Conservation (phyloP, 2,888 invertebrate genomes). For the Trilocha varians region DNA sequence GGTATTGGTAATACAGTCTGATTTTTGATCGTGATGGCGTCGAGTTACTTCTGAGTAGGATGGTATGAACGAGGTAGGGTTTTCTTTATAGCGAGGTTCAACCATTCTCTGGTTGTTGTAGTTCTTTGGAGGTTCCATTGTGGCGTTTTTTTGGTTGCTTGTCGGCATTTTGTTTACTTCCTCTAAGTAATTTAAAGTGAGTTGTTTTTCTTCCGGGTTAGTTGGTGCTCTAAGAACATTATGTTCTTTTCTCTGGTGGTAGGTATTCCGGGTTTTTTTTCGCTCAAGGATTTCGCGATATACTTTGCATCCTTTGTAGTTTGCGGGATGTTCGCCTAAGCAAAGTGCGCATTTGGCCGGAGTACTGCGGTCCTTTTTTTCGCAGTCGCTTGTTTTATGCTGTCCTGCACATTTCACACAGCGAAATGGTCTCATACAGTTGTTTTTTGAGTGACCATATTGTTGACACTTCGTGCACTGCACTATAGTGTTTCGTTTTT, state of each 20-base stretch:
- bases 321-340: conserved; percentile 9
- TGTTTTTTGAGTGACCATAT: conserved; percentile 10
- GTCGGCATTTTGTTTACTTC: too few relatives aligned
- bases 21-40: too few relatives aligned
- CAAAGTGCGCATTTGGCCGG: conserved; percentile 9
- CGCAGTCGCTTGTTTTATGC: conserved; percentile 8
- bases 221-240: conserved; percentile 1
- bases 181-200: too few relatives aligned
- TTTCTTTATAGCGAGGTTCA: too few relatives aligned
- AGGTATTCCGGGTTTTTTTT: conserved; percentile 1
- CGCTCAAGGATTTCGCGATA: background rate
- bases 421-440: conserved; percentile 10
- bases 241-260: conserved; percentile 1
- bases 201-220: background rate
- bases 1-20: too few relatives aligned
- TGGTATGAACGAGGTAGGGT: too few relatives aligned
- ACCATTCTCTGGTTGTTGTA: too few relatives aligned
- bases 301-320: background rate
- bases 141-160: too few relatives aligned
- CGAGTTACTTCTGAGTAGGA: too few relatives aligned
- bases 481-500: too few relatives aligned
- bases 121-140: too few relatives aligned
- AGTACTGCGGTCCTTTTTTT: conserved; percentile 7
- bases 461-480: conserved; percentile 12
- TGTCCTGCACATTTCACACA: conserved; percentile 11